Evolutionary conservation across 2,113 vertebrate genomes (phyloP).

Genomic region (Malurus alboscapulatus): DNA sequence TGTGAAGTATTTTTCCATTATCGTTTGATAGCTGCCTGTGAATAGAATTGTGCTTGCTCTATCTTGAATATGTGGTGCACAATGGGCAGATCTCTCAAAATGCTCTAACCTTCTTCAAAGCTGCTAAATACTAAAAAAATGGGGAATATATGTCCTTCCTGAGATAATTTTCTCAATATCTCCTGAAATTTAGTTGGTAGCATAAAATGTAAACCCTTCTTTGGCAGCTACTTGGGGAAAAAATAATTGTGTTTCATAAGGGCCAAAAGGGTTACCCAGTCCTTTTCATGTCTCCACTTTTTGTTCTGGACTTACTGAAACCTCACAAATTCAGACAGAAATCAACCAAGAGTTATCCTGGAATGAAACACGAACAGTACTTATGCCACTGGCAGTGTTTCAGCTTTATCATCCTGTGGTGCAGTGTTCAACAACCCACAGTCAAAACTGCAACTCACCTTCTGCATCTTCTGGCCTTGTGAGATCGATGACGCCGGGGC

Average conservation of each 20-base stretch:
- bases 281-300: not conserved
- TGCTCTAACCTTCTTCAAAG: not conserved
- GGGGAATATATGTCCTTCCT: not conserved
- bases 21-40: not conserved
- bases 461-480: conserved; percentile 97
- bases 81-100: not conserved
- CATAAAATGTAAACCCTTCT: not conserved
- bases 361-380: not conserved
- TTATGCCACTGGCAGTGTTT: not conserved
- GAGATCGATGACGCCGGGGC: conserved; percentile 95
- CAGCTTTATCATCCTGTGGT: not conserved
- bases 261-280: not conserved
- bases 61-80: not conserved
- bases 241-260: not conserved
- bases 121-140: not conserved
- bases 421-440: not conserved
- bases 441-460: conserved; percentile 78
- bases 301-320: not conserved
- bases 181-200: not conserved
- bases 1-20: not conserved
- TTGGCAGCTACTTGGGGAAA: not conserved
- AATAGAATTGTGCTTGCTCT: not conserved
- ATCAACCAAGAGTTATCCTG: not conserved
- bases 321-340: not conserved
- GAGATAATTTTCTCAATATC: not conserved